Conservation (phyloP, 2,113 vertebrate species). For the Uria lomvia region DNA sequence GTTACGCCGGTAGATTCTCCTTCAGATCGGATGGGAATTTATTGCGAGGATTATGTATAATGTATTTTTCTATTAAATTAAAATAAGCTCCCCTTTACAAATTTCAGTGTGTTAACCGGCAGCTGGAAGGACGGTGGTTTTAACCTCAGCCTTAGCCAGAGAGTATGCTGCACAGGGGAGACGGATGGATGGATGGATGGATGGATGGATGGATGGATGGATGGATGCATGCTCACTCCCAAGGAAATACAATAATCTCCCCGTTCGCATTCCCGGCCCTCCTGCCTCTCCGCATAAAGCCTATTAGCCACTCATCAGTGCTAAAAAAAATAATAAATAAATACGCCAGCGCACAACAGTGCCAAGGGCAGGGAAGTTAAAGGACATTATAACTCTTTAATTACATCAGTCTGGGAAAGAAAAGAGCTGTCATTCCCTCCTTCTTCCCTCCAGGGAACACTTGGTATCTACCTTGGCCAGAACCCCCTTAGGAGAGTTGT, state of each 20-base stretch:
- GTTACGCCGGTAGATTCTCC: not conserved
- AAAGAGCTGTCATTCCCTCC: constrained; percentile 28
- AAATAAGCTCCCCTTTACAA: not conserved
- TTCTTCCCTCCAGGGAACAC: not conserved
- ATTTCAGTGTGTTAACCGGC: not conserved
- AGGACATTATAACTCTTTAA: constrained; percentile 55
- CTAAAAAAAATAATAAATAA: not conserved
- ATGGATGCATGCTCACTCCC: not conserved
- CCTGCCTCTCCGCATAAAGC: not conserved
- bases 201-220: not conserved
- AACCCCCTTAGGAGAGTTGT: constrained; percentile 37
- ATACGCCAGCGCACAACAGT: not conserved
- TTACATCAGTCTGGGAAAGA: constrained; percentile 32
- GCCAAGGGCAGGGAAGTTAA: constrained; percentile 41
- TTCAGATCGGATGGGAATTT: constrained; percentile 33
- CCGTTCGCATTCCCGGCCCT: not conserved
- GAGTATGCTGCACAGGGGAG: not conserved
- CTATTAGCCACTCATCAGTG: not conserved
- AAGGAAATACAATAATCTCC: not conserved
- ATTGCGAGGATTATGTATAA: constrained; percentile 10
- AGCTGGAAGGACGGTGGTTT: not conserved
- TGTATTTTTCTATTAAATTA: constrained; percentile 44
- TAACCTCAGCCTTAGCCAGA: not conserved
- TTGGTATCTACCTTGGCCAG: constrained; percentile 47
- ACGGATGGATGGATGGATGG: not conserved